A percentile compares a stretch with the other conserved stretches of the same genome.
Conservation (phyloP, 2,888 invertebrate species). For the Orgyia antiqua region DNA sequence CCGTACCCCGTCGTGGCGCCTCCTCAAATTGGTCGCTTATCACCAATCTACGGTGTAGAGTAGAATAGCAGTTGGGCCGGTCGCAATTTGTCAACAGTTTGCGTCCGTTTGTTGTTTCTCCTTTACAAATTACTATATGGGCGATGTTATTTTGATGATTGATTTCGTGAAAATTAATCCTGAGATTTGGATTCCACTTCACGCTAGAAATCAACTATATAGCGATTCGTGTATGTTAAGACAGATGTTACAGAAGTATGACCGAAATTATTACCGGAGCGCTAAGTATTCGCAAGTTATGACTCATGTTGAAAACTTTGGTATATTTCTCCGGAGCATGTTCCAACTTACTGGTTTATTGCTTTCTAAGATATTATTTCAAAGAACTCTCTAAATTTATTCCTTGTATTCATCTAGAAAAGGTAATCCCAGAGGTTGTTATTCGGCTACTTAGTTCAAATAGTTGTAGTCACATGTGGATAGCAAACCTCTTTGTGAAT, state of each 20-base stretch:
- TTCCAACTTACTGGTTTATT: slow-evolving; percentile 73
- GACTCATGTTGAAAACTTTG: slow-evolving; percentile 61
- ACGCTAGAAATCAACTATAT: too few relatives aligned
- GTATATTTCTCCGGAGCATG: slow-evolving; percentile 62
- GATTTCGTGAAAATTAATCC: slow-evolving; percentile 15
- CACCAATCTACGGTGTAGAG: slow-evolving; percentile 72
- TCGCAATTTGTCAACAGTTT: slow-evolving; percentile 68
- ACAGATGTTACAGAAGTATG: slow-evolving; percentile 33
- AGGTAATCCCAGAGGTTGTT: slow-evolving; percentile 64
- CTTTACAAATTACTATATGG: slow-evolving; percentile 41
- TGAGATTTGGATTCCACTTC: too few relatives aligned
- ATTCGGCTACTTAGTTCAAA: slow-evolving; percentile 65
- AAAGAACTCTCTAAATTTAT: slow-evolving; percentile 70
- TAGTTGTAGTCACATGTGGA: slow-evolving; percentile 35
- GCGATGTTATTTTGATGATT: slow-evolving; percentile 19
- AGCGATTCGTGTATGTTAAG: slow-evolving; percentile 1
- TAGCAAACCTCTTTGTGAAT: slow-evolving; percentile 39
- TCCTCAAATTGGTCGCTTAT: slow-evolving; percentile 78
- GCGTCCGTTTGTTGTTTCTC: slow-evolving; percentile 49
- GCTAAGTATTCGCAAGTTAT: slow-evolving; percentile 50
- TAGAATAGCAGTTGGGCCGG: slow-evolving; percentile 65
- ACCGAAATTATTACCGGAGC: slow-evolving; percentile 44
- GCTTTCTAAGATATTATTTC: slow-evolving; percentile 72
- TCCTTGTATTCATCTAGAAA: slow-evolving; percentile 55
- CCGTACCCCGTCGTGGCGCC: slow-evolving; percentile 76